Base-by-base conservation (phyloP, 2,113 vertebrate genomes). In the Trematomus loennbergii region DNA sequence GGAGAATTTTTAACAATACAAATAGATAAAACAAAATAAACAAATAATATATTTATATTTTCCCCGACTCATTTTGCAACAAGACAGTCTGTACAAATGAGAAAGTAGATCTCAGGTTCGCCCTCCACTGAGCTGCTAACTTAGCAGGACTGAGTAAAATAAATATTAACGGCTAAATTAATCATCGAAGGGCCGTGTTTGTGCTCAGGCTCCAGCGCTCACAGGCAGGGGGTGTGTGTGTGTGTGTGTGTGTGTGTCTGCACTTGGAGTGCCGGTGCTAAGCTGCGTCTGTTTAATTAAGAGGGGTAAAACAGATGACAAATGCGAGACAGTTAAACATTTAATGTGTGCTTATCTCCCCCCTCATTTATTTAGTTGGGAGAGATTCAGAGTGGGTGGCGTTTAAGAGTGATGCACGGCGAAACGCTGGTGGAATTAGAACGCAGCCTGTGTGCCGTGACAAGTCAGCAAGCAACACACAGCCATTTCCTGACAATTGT, bases 291-390 rank as follows among this genome's bases (percentile, higher is more conserved):
- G 90, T 94, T 94, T 94, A 94, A 96, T 95, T 95, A 96, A 94
- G 91, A 94, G 90, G 87, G 87, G 87, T 91, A 93, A 94, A 91
- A 91, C 91, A 94, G 89, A 95, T 92, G 93, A 95, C 93, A 94
- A 95, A 95, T 90, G 91, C 75, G 84, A 94, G 91, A 94, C 91
- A 93, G 93, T 94, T 94, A 94, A 95, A 95, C 92, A 94, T 94
- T 95, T 93, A 92, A 94, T 93, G 91, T 88, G 89, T 90, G 91
- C 93, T 94, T 93, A 92, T 94, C 89, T 87, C 86, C 90, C 86
- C 88, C 88, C 89, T 93, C 93, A 94, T 93, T 93, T 94, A 90
- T 91, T 92, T 94, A 89, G 89, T 87, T 87, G 84, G 83, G 87
- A 88, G 89, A 72, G 83, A 90, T 91, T 92, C 89, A 89, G 89